phyloP scores from a whole-genome alignment of 2,113 vertebrate genomes.

The Pachycephala philippinensis region DNA sequence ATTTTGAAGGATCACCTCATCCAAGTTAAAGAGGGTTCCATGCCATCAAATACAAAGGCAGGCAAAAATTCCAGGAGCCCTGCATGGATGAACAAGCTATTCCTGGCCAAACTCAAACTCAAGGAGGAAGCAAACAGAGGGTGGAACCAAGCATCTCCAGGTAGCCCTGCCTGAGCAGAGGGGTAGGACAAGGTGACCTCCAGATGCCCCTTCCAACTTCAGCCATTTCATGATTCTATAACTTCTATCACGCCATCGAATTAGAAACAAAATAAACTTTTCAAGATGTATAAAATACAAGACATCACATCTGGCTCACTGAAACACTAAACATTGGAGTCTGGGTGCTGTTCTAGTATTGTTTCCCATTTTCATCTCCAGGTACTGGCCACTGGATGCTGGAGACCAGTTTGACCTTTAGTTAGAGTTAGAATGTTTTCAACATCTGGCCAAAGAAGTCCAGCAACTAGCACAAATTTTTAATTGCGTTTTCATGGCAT shows the following conservation, averaged over 20 bases:
- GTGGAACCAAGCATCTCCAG: rapidly evolving
- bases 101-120: background rate
- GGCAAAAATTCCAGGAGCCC: background rate
- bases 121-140: background rate
- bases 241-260: background rate
- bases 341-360: background rate
- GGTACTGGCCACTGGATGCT: background rate
- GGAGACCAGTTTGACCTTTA: background rate
- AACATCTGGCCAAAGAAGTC: background rate
- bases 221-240: background rate
- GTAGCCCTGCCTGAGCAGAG: background rate
- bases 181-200: background rate
- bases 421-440: background rate
- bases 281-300: background rate
- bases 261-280: background rate
- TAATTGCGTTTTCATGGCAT: background rate
- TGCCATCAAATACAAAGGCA: background rate
- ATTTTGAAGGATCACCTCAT: background rate
- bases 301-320: background rate
- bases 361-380: background rate
- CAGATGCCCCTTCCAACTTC: background rate
- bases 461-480: background rate
- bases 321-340: background rate
- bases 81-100: background rate
- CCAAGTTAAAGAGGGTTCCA: background rate